Percentiles rank a stretch among this genome's conserved stretches.
Evolutionary conservation across 2,797 vertebrate species (phyloP).

Genomic region (Gadopsis marmoratus): DNA sequence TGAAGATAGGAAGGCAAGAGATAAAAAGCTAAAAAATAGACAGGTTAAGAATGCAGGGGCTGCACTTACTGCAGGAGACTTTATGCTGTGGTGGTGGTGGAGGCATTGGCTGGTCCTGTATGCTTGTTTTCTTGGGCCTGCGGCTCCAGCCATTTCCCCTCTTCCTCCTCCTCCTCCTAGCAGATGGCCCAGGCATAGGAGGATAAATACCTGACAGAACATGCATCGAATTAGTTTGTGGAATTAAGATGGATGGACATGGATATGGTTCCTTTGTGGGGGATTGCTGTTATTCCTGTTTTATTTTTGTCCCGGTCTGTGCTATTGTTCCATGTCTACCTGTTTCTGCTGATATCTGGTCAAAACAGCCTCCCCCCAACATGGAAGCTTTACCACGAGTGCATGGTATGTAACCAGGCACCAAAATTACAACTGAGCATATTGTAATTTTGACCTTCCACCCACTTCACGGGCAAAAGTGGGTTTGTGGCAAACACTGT

Average conservation of each 20-base stretch:
- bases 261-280: not conserved
- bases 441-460: not conserved
- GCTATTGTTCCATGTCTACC: not conserved
- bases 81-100: constrained; percentile 71
- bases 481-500: not conserved
- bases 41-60: constrained; percentile 8
- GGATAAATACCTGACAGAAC: constrained; percentile 74
- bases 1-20: constrained; percentile 4
- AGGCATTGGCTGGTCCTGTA: constrained; percentile 44
- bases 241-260: not conserved
- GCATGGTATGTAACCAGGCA: not conserved
- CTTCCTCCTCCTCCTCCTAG: constrained; percentile 75
- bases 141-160: constrained; percentile 80
- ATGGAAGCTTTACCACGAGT: not conserved
- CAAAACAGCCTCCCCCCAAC: not conserved
- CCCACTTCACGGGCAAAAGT: not conserved
- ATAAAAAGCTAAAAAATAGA: constrained; percentile 15
- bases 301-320: not conserved
- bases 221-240: constrained; percentile 4
- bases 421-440: not conserved
- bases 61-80: constrained; percentile 90
- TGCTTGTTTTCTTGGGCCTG: constrained; percentile 69
- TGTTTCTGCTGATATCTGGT: constrained; percentile 1
- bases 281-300: not conserved
- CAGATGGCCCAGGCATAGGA: constrained; percentile 50